Evolutionary conservation across 2,888 invertebrate genomes (phyloP).

Genomic region (Pristionchus entomophagus): DNA sequence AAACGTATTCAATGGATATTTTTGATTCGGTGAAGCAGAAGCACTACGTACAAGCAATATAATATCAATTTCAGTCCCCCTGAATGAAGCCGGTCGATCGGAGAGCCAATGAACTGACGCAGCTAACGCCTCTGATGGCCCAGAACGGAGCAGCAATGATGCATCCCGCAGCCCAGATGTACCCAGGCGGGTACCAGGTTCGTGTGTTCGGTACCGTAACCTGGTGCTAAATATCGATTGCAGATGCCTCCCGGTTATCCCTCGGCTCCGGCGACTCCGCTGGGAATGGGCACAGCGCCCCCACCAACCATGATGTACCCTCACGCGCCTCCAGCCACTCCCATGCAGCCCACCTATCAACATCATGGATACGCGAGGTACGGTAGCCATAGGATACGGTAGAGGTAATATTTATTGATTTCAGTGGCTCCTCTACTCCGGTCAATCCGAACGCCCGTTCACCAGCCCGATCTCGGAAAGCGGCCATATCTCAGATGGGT

Average conservation of each 20-base stretch:
- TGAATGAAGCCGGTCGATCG: not conserved
- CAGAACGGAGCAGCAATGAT: not conserved
- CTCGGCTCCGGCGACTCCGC: not conserved
- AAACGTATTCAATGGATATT: no score
- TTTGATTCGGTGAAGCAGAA: no score
- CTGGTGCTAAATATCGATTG: not conserved
- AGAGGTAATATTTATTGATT: not conserved
- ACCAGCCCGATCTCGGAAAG: not conserved
- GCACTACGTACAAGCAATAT: no score
- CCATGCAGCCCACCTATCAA: not conserved
- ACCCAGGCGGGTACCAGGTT: not conserved
- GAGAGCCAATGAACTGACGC: not conserved
- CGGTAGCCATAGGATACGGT: not conserved
- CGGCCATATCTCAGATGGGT: not conserved
- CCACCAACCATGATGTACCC: slow-evolving; percentile 1
- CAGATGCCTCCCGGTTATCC: slow-evolving; percentile 23
- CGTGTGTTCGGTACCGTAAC: no score
- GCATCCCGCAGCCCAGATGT: not conserved
- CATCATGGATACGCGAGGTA: slow-evolving; percentile 22
- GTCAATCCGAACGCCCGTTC: not conserved
- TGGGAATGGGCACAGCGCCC: not conserved
- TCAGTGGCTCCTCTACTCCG: not conserved
- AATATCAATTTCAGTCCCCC: slow-evolving; percentile 3
- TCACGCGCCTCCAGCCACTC: not conserved
- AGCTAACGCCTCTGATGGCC: not conserved